Percentiles rank a stretch among this genome's conserved stretches.
These are phyloP conservation scores for Diorhabda sublineata DNA, from an alignment of 1,140 invertebrate genomes.

Conservation along the genomic window DNA sequence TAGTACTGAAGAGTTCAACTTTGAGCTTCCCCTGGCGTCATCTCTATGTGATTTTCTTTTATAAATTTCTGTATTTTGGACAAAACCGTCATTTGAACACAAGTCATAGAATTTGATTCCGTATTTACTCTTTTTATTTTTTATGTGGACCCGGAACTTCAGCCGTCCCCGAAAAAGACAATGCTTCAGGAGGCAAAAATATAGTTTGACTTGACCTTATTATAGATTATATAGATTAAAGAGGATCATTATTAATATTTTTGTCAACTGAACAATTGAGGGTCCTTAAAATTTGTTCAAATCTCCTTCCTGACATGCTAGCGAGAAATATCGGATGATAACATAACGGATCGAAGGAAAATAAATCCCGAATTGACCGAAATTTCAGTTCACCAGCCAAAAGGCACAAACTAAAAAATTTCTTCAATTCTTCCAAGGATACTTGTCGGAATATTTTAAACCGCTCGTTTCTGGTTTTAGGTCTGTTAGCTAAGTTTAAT, in stretches of 20 bases:
- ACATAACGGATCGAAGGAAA: not conserved
- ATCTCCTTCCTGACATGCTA: not conserved
- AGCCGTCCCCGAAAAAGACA: not conserved
- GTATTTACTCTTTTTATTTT: slow-evolving; percentile 5
- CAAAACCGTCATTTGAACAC: not conserved
- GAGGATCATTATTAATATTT: not conserved
- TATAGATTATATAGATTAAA: not conserved
- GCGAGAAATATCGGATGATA: not conserved
- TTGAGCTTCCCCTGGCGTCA: not conserved
- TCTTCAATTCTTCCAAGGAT: too few species aligned
- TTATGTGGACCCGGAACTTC: not conserved
- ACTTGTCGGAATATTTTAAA: too few species aligned
- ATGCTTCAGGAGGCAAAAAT: not conserved
- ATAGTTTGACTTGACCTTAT: not conserved
- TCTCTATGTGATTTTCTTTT: not conserved
- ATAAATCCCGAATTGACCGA: not conserved
- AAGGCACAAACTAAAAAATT: too few species aligned
- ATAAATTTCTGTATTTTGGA: not conserved
- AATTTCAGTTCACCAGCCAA: not conserved
- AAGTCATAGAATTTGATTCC: slow-evolving; percentile 4
- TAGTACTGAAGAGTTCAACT: slow-evolving; percentile 7
- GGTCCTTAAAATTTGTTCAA: not conserved
- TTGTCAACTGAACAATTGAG: not conserved
- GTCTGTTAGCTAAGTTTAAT: too few species aligned
- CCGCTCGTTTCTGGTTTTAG: too few species aligned